Conservation (phyloP, 2,888 invertebrate species). For the Metacarcinus magister region DNA sequence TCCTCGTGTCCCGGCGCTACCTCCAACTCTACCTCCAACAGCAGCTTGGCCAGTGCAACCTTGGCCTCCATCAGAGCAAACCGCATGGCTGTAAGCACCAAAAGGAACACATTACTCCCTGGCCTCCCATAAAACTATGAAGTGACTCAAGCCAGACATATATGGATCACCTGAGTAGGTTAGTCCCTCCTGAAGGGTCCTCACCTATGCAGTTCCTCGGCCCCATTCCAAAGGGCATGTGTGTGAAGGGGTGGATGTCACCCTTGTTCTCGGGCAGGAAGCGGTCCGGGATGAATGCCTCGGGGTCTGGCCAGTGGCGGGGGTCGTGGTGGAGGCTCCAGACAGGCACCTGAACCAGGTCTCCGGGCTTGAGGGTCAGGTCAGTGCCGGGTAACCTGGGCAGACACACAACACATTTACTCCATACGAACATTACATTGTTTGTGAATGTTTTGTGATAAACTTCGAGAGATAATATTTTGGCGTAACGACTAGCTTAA, state of each 20-base stretch:
- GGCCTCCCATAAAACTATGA: not conserved
- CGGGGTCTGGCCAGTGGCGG: not conserved
- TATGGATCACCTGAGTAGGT: not conserved
- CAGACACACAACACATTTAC: not conserved
- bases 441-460: not conserved
- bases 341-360: not conserved
- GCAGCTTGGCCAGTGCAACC: slow-evolving; percentile 55
- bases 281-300: not conserved
- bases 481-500: not conserved
- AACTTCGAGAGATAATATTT: not conserved
- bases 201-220: not conserved
- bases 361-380: not conserved
- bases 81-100: slow-evolving; percentile 55
- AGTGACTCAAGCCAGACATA: not conserved
- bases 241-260: not conserved
- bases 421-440: too few species aligned
- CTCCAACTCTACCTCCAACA: slow-evolving; percentile 50
- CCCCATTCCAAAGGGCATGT: not conserved
- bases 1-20: not conserved
- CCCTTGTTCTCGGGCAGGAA: not conserved
- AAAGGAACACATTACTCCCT: not conserved
- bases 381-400: not conserved
- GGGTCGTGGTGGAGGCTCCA: slow-evolving; percentile 8
- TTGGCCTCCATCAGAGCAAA: slow-evolving; percentile 69
- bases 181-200: not conserved